These are phyloP conservation scores for Sebastes taczanowskii DNA, from an alignment of 2,797 vertebrate genomes.

Conservation along the genomic window DNA sequence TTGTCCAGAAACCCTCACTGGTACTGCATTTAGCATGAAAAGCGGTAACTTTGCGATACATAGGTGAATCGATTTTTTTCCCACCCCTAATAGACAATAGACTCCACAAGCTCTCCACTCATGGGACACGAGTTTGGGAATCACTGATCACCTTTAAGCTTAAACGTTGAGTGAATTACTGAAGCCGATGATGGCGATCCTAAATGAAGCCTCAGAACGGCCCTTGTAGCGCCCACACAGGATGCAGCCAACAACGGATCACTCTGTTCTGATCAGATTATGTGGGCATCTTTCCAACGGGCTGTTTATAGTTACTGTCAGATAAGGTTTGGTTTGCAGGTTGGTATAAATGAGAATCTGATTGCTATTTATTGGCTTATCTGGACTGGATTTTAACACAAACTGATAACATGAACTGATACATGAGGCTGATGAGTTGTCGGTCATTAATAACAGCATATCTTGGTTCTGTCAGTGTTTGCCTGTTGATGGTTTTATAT, in stretches of 20 bases:
- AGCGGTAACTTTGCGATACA: too few relatives aligned
- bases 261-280: constrained; percentile 39
- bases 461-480: background rate
- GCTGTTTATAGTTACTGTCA: background rate
- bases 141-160: too few relatives aligned
- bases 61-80: too few relatives aligned
- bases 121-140: too few relatives aligned
- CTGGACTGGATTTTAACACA: background rate
- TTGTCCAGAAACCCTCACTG: too few relatives aligned
- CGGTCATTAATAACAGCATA: background rate
- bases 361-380: background rate
- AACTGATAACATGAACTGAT: background rate
- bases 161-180: background rate
- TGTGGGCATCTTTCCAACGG: constrained; percentile 27
- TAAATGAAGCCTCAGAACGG: background rate
- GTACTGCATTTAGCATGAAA: too few relatives aligned
- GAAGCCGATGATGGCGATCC: background rate
- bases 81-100: too few relatives aligned
- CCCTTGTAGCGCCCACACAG: constrained; percentile 42
- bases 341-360: constrained; percentile 1
- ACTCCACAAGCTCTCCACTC: too few relatives aligned
- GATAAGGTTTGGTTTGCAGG: background rate
- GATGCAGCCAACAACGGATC: constrained; percentile 1
- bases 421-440: background rate
- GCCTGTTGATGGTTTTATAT: background rate